Evolutionary conservation across 1,140 invertebrate species (phyloP), one percentile per base, ranked within the genome.

Genomic region (Tetraneura akinire): DNA sequence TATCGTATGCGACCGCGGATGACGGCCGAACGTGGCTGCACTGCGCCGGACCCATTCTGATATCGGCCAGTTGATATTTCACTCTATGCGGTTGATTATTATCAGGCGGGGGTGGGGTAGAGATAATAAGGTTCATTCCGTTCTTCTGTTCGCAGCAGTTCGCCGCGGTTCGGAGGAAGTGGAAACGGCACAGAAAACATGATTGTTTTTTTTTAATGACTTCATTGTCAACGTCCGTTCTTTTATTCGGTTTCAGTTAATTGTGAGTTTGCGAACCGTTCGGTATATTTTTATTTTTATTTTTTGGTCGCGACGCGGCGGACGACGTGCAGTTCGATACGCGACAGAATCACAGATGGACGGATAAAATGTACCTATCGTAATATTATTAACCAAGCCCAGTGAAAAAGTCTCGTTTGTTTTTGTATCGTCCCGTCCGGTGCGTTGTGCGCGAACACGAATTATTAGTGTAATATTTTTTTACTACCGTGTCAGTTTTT

Each of bases 151-250:
- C 68, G 26, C n/a, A n/a, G n/a, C n/a, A n/a, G n/a, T n/a, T 32
- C 18, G 62, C n/a, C 14, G 13, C 1, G 16, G 51, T 14, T 1
- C 51, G 13, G 14, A 71, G 68, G 68, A 71, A 71, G 68, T 71
- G 68, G 68, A n/a, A 71, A 71, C 47, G 68, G 47, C 49, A 49
- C 14, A 70, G 23, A 70, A 70, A 49, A 10, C 42, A 11, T 18
- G 23, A 51, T 29, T n/a, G 64, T 68, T 70, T 47, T 70, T 70
- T 49, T 29, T 49, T 71, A 47, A 45, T 11, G 14, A 68, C 42
- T n/a, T n/a, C n/a, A 1, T 71, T n/a, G 10, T 53, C 14, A 5
- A 14, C 14, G 2, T 53, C 14, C n/a, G 2, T 53, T 53, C 1
- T 6, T n/a, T 14, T 5, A 53, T 71, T 71, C 4, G 10, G 1